Base-by-base conservation (phyloP, 2,888 invertebrate species). In the Rhyacophila evoluta region DNA sequence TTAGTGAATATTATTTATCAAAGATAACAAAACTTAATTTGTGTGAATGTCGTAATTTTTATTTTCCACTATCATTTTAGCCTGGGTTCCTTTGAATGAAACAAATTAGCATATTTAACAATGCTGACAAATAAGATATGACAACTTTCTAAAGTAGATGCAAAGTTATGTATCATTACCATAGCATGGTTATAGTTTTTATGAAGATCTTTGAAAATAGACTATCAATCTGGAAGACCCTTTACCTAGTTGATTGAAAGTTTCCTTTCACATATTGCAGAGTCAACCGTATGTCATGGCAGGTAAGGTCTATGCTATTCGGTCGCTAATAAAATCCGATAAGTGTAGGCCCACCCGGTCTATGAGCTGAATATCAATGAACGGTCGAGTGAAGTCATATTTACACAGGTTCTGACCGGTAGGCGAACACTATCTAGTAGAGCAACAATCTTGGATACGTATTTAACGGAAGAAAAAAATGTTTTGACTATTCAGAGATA, bases 321-420 rank as follows among this genome's bases (percentile, higher is more conserved):
- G 15, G 74, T 79, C 78, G 78, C 78, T 81, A 78, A 81, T 80
- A 78, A 80, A 78, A 80, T 77, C 79, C 74, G 80, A 81, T 80
- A 81, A 81, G 74, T 67, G 78, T 39, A 55, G 75, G 55, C 55
- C 25, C 19, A 19, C 55, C 55, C 70, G 78, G 38, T 67, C 70
- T 71, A 36, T 72, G 73, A 38, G 28, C 75, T n/a, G 81, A 80
- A 78, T 81, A 81, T 78, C 77, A 81, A 81, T 79, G 25, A 77
- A 68, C 12, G 28, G 12, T 1, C 55, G 55, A 55, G 25, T 6
- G 69, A 69, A 74, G 6, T 72, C 55, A 78, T 75, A 38, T 70
- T 69, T 67, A 37, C 68, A 39, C 75, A 69, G 27, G 29, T 41
- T 15, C 55, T 39, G 73, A 39, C 29, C 73, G 28, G 41, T 15